Percentiles rank a stretch among this genome's conserved stretches.
These are phyloP conservation scores for Arizona elegans DNA, from an alignment of 2,113 vertebrate species.

Conservation along the genomic window DNA sequence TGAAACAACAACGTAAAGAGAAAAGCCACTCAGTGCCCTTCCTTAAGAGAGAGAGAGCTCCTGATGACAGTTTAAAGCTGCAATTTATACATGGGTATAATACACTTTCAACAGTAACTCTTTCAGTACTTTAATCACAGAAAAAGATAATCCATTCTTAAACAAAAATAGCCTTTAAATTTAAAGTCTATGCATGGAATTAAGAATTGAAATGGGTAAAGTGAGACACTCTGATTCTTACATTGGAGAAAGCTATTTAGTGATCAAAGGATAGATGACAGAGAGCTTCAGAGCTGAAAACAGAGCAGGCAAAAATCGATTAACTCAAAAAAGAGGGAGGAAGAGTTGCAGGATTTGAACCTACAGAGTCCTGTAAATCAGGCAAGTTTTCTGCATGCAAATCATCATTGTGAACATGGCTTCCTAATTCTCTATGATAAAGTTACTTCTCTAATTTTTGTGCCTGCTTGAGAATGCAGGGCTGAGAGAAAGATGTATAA, in stretches of 20 bases:
- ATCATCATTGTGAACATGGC: background rate
- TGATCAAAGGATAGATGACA: background rate
- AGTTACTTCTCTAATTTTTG: background rate
- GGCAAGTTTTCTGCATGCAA: background rate
- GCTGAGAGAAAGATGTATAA: background rate
- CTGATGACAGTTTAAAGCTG: conserved; percentile 88
- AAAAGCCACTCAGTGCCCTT: conserved; percentile 86
- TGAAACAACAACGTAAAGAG: conserved; percentile 86
- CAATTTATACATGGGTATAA: conserved; percentile 95
- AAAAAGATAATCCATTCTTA: background rate
- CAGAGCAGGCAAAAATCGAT: background rate
- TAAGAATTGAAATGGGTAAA: background rate
- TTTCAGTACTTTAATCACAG: background rate
- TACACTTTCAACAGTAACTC: background rate
- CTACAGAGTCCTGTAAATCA: background rate
- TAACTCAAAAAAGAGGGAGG: background rate
- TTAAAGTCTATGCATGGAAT: background rate
- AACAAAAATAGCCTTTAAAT: background rate
- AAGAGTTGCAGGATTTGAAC: background rate
- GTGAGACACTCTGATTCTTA: background rate
- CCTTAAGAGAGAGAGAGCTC: conserved; percentile 87
- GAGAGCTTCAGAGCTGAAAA: background rate
- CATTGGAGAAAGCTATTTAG: background rate
- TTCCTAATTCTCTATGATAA: background rate
- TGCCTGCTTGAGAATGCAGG: background rate